Evolutionary conservation across 1,140 invertebrate species (phyloP).

Genomic region (Drosophila yakuba): DNA sequence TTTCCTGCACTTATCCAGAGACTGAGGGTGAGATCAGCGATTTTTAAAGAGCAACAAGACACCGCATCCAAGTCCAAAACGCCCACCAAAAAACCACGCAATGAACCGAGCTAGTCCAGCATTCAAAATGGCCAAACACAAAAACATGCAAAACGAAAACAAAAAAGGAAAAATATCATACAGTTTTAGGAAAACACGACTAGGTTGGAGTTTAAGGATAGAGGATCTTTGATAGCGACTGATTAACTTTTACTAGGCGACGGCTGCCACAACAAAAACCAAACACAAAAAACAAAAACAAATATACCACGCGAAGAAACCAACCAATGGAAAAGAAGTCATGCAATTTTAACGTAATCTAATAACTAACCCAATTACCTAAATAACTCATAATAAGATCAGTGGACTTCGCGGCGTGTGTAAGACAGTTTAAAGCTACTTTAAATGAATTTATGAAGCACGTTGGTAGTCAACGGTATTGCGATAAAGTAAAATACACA

Average conservation of each 20-base stretch:
- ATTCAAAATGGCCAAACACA: slow-evolving; percentile 66
- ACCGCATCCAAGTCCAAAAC: slow-evolving; percentile 31
- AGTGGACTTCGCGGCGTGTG: not conserved
- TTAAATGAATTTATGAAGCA: not conserved
- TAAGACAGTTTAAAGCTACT: not conserved
- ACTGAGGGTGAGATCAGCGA: slow-evolving; percentile 88
- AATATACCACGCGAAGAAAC: slow-evolving; percentile 19
- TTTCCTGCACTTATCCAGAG: slow-evolving; percentile 90
- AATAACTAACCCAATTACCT: slow-evolving; percentile 76
- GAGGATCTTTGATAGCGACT: slow-evolving; percentile 68
- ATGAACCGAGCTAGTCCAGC: slow-evolving; percentile 64
- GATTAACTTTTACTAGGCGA: slow-evolving; percentile 80
- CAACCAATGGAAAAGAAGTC: slow-evolving; percentile 14
- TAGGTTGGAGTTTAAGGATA: slow-evolving; percentile 36
- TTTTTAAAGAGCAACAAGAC: slow-evolving; percentile 84
- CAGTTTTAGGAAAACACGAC: slow-evolving; percentile 27
- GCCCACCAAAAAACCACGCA: slow-evolving; percentile 43
- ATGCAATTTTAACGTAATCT: slow-evolving; percentile 60
- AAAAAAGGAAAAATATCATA: slow-evolving; percentile 45
- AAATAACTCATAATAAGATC: slow-evolving; percentile 44
- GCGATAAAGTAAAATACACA: slow-evolving; percentile 15
- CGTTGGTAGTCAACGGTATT: not conserved
- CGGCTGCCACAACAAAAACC: slow-evolving; percentile 65
- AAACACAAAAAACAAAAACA: slow-evolving; percentile 18
- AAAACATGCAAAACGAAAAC: slow-evolving; percentile 16